These are phyloP conservation scores for Scaptomyza cyrtandrae DNA, from an alignment of 2,888 invertebrate species.

Conservation along the genomic window DNA sequence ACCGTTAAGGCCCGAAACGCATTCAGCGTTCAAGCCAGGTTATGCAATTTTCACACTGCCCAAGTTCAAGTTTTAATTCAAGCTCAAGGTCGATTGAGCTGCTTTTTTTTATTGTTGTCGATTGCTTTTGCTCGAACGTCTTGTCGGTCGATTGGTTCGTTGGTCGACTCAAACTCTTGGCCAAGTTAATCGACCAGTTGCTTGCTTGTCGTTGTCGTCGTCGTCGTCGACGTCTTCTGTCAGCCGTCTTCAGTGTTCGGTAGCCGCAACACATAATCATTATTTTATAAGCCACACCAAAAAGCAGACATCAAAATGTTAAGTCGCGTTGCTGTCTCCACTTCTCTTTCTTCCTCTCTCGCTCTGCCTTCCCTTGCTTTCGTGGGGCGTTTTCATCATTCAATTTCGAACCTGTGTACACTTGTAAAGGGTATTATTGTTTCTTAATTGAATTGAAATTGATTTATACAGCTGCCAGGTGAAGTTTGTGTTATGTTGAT, in stretches of 20 bases:
- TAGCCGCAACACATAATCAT: conserved; percentile 73
- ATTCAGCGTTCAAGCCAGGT: conserved; percentile 19
- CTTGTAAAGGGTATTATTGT: not conserved
- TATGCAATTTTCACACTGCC: conserved; percentile 59
- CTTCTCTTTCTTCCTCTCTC: conserved; percentile 6
- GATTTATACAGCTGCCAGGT: not conserved
- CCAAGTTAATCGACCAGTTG: conserved; percentile 48
- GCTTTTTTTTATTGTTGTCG: conserved; percentile 10
- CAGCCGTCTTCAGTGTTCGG: conserved; percentile 54
- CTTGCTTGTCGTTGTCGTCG: conserved; percentile 14
- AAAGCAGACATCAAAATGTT: conserved; percentile 51
- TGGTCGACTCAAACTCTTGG: conserved; percentile 11
- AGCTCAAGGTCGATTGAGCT: conserved; percentile 73
- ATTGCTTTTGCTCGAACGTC: not conserved
- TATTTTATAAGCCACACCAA: conserved; percentile 69
- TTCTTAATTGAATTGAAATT: conserved; percentile 5
- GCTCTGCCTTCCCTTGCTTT: conserved; percentile 18
- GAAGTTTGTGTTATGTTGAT: not conserved
- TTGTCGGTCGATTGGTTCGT: conserved; percentile 13
- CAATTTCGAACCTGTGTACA: conserved; percentile 57
- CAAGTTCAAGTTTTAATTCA: conserved; percentile 71
- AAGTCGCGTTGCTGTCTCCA: conserved; percentile 13
- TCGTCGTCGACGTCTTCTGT: conserved; percentile 42
- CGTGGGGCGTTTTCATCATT: conserved; percentile 77
- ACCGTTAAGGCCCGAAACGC: conserved; percentile 22